Evolutionary conservation across 2,888 invertebrate species (phyloP), one percentile per base, ranked within the genome.

Genomic region (Patella depressa): DNA sequence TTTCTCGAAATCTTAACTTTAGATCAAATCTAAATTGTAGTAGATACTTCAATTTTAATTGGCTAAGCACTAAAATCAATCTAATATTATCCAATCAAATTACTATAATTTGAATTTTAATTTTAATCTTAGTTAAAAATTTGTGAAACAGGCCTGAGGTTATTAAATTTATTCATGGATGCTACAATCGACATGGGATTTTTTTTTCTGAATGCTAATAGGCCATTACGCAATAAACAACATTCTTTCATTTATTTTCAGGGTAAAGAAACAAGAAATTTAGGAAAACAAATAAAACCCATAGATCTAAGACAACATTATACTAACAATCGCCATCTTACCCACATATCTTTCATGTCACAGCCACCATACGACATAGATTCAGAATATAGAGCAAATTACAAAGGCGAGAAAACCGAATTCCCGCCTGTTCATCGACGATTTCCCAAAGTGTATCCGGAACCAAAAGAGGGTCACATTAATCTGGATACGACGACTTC

Each of bases 261-360:
- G 88, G 89, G 89, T 3, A 78, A 80, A 14, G 81, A 80, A 53
- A 81, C 85, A 1, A 79, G 90, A 19, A 78, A 78, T 15, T 81
- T 88, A 17, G 90, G 89, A 9, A 83, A 85, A 19, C 82, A 81
- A 69, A 77, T 87, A 9, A 80, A 82, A 5, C 73, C 82, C 7
- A 77, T 84, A 17, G 81, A 86, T 57, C 45, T 77, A 7, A 81
- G 89, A 14, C 84, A 85, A 14, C 89, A 89, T 77, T 82, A 84
- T 75, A 88, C 89, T n/a, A 85, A 84, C n/a, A 82, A 77, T 24
- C 79, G 80, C 34, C 89, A 83, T 75, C 82, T 89, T 17, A 85
- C 85, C 69, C 89, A 90, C 76, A 69, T 83, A 34, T 83, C 85
- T 3, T 81, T 82, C 11, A 78, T 78, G 34, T 77, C 79, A 9